phyloP scores from a whole-genome alignment of 2,113 vertebrate genomes.

The Haplochromis burtoni region DNA sequence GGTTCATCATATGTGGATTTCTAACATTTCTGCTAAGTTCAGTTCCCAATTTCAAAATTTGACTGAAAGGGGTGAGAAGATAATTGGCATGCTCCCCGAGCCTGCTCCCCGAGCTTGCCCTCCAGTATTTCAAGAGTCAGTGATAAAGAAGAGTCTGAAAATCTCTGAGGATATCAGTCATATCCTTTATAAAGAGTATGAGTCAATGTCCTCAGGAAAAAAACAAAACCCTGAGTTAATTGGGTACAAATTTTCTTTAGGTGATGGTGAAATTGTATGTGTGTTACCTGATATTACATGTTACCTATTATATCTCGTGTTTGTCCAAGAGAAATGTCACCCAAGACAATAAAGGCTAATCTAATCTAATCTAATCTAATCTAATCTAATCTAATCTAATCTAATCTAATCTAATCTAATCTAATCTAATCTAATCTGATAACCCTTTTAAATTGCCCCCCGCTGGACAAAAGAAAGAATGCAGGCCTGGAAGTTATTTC shows the following conservation, averaged over 20 bases:
- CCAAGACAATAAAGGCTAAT: neutral
- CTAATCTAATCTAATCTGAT: neutral
- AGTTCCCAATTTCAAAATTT: neutral
- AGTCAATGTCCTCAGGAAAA: neutral
- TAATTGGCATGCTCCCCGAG: fast-evolving
- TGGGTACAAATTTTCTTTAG: neutral
- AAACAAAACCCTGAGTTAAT: neutral
- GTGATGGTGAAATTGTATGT: neutral
- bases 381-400: neutral
- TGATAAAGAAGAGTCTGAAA: neutral
- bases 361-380: neutral
- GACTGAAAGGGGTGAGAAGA: neutral
- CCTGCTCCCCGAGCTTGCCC: neutral
- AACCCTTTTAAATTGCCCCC: neutral
- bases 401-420: neutral
- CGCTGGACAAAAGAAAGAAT: neutral
- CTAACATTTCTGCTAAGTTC: neutral
- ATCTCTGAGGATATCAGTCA: neutral
- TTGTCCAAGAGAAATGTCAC: neutral
- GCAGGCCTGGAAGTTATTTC: neutral
- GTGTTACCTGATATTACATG: neutral
- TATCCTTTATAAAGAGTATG: neutral
- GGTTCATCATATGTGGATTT: neutral
- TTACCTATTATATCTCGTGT: neutral
- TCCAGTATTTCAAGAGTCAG: neutral